Evolutionary conservation across 1,140 invertebrate species (phyloP), one percentile per base, ranked within the genome.

Genomic region (Rhagoletis pomonella): DNA sequence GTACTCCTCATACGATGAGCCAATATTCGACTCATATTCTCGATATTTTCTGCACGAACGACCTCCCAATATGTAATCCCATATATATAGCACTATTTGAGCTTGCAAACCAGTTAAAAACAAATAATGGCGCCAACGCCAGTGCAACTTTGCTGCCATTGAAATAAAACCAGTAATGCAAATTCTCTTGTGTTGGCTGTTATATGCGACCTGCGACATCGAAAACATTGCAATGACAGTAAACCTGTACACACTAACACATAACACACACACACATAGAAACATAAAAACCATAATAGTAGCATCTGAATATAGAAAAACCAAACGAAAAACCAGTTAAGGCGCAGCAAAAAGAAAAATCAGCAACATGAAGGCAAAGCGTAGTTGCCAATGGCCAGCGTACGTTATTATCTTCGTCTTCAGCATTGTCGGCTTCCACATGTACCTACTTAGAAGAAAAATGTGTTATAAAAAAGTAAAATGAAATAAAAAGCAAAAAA

Each of bases 161-260:
- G 73, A 81, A 81, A 81, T 44, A 81, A 81, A 81, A 58, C 47
- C 47, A 55, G 73, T 81, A 58, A 81, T 81, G 73, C 73, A 81
- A 81, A 58, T 81, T 6, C 50, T 9, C 5, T 17, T 50, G 19
- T 77, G 47, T 44, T 77, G n/a, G n/a, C n/a, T 77, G 47, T 29
- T 29, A 29, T 19, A 50, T 77, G n/a, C 73, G 73, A 81, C 73
- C 73, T 29, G 73, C 73, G 73, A 81, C 73, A 81, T 44, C 73
- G 73, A 81, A 50, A 58, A 81, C 73, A 81, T 81, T 58, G 47
- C 47, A 81, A 19, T 77, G 69, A 77, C 50, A 58, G 55, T 62
- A 62, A 62, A 62, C 60, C 60, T 62, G 60, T n/a, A 17, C 12
- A 14, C 4, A 62, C n/a, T 14, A 5, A 55, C 50, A 55, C 50